Percentiles rank a stretch among this genome's conserved stretches.
Evolutionary conservation across 64 coral and sea anemone genomes (phyloP).

Genomic region (Porites australiensis): DNA sequence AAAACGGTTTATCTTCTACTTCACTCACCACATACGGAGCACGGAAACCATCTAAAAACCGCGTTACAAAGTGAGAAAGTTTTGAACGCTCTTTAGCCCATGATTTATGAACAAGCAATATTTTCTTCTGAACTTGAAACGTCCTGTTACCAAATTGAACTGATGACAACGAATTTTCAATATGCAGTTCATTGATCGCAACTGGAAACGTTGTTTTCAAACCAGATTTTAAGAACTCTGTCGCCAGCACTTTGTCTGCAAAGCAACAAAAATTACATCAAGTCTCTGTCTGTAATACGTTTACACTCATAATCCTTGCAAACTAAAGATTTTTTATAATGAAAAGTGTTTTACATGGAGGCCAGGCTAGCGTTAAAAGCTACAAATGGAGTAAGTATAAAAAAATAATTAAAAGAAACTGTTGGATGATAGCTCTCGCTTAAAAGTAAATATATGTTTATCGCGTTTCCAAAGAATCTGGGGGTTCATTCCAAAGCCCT

Average conservation of each 20-base stretch:
- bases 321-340: no score
- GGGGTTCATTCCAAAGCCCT: no score
- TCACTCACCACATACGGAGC: slow-evolving; percentile 76
- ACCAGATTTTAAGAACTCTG: slow-evolving; percentile 3
- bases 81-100: slow-evolving; percentile 85
- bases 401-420: no score
- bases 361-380: no score
- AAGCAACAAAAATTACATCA: background rate
- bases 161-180: background rate
- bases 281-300: no score
- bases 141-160: slow-evolving; percentile 55
- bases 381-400: no score
- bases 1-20: slow-evolving; percentile 72
- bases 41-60: slow-evolving; percentile 84
- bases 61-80: slow-evolving; percentile 78
- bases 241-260: slow-evolving; percentile 1
- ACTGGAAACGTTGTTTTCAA: background rate
- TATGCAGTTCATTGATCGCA: background rate
- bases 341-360: no score
- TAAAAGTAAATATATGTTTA: no score
- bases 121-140: slow-evolving; percentile 74
- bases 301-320: no score
- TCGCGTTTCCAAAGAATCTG: no score
- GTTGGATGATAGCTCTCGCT: no score
- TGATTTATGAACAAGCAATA: slow-evolving; percentile 72